phyloP scores from a whole-genome alignment of 2,888 invertebrate genomes.

The Camptogramma bilineatum region DNA sequence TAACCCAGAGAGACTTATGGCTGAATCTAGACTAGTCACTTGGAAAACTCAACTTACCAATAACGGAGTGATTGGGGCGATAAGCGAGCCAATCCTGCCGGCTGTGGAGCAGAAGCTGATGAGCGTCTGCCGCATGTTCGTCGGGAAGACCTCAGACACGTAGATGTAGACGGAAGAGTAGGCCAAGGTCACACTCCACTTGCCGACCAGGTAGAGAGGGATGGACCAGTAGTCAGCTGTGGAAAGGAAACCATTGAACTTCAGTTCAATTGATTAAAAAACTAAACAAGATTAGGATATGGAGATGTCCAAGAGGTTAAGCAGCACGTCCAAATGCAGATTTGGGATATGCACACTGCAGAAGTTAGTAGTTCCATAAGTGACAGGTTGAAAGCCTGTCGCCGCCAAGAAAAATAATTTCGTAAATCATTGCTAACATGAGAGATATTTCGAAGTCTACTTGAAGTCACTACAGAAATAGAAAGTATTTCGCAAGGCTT shows the following conservation, averaged over 20 bases:
- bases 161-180: conserved; percentile 88
- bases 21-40: no score
- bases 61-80: conserved; percentile 88
- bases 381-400: no score
- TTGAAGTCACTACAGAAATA: conserved; percentile 11
- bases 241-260: neutral
- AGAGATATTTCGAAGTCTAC: no score
- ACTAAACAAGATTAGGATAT: no score
- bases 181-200: conserved; percentile 88
- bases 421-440: no score
- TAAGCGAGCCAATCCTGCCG: conserved; percentile 88
- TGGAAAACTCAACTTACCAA: conserved; percentile 75
- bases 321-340: no score
- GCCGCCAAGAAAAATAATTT: no score
- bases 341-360: no score
- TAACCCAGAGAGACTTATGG: no score
- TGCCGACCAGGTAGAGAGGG: conserved; percentile 87
- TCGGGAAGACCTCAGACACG: conserved; percentile 89
- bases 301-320: no score
- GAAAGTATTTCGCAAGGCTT: neutral
- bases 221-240: conserved; percentile 83
- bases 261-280: no score
- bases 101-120: conserved; percentile 89
- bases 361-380: no score
- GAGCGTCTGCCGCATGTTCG: conserved; percentile 87